These are phyloP conservation scores for Macropis europaea DNA, from an alignment of 2,888 invertebrate species.

Conservation along the genomic window DNA sequence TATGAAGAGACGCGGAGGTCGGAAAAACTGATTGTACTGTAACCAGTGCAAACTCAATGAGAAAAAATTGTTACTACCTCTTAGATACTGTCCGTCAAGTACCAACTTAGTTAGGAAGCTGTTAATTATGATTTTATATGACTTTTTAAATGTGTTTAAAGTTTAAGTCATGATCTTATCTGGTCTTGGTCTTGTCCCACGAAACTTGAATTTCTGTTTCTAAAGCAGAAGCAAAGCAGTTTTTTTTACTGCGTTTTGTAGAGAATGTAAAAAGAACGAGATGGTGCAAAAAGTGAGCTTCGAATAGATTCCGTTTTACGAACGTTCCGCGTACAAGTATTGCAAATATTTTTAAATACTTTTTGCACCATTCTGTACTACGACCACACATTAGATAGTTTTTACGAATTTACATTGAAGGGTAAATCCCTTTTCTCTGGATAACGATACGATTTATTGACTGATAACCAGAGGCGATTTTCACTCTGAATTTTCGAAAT, in stretches of 20 bases:
- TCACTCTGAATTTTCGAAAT: constrained; percentile 42
- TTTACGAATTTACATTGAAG: constrained; percentile 57
- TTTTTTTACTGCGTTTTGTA: constrained; percentile 55
- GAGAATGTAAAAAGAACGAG: constrained; percentile 34
- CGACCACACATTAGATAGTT: constrained; percentile 57
- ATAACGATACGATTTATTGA: constrained; percentile 30
- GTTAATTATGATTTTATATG: constrained; percentile 71
- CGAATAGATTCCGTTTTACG: constrained; percentile 33
- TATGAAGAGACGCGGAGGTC: constrained; percentile 91
- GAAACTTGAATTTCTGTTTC: constrained; percentile 49
- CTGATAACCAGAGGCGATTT: constrained; percentile 36
- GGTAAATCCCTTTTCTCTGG: constrained; percentile 27
- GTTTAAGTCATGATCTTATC: constrained; percentile 54
- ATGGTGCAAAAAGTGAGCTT: constrained; percentile 48
- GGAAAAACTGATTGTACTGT: constrained; percentile 85
- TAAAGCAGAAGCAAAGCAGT: constrained; percentile 43
- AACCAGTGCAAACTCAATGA: constrained; percentile 53
- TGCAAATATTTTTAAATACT: constrained; percentile 38
- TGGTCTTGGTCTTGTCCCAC: constrained; percentile 51
- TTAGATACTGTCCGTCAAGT: constrained; percentile 73
- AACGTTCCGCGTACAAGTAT: constrained; percentile 29
- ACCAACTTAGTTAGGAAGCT: constrained; percentile 68
- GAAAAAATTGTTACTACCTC: constrained; percentile 72
- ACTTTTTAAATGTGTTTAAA: constrained; percentile 68
- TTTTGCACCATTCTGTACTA: constrained; percentile 53